Conservation (phyloP, 2,888 invertebrate species). For the Sycophila texana region DNA sequence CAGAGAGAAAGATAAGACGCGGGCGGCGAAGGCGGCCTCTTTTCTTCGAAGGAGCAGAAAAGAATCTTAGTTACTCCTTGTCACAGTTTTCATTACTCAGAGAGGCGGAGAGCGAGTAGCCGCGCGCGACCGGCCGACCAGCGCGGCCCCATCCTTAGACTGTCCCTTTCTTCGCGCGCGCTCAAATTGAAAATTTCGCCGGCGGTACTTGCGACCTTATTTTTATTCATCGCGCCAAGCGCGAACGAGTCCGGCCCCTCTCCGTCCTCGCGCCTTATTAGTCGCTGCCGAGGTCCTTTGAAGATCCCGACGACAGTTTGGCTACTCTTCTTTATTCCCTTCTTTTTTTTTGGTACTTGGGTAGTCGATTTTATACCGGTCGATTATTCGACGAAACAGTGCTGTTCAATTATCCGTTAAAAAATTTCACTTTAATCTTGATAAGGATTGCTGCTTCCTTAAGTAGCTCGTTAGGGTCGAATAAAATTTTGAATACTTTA, state of each 20-base stretch:
- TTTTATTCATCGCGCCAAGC: conserved; percentile 35
- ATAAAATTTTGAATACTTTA: too few species aligned
- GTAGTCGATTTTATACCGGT: too few species aligned
- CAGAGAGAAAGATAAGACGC: conserved; percentile 10
- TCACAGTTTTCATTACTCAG: conserved; percentile 59
- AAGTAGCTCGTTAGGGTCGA: too few species aligned
- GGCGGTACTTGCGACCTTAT: conserved; percentile 63
- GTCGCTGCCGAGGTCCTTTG: conserved; percentile 17
- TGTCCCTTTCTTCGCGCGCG: conserved; percentile 52
- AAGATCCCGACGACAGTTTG: not conserved
- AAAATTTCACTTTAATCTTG: too few species aligned
- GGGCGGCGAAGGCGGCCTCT: not conserved
- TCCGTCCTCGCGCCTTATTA: conserved; percentile 28
- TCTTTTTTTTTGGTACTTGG: too few species aligned
- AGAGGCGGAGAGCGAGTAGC: conserved; percentile 27
- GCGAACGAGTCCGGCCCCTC: conserved; percentile 22
- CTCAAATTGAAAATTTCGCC: conserved; percentile 70
- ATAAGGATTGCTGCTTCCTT: too few species aligned
- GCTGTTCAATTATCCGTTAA: not conserved
- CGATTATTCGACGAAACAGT: too few species aligned
- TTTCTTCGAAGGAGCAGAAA: conserved; percentile 43
- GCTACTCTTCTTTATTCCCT: too few species aligned
- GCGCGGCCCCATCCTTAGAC: not conserved
- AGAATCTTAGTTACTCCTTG: conserved; percentile 49
- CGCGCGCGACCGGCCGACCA: not conserved